A percentile compares a stretch with the other conserved stretches of the same genome.
Conservation (phyloP, 1,140 invertebrate genomes). For the Zaprionus davidi region DNA sequence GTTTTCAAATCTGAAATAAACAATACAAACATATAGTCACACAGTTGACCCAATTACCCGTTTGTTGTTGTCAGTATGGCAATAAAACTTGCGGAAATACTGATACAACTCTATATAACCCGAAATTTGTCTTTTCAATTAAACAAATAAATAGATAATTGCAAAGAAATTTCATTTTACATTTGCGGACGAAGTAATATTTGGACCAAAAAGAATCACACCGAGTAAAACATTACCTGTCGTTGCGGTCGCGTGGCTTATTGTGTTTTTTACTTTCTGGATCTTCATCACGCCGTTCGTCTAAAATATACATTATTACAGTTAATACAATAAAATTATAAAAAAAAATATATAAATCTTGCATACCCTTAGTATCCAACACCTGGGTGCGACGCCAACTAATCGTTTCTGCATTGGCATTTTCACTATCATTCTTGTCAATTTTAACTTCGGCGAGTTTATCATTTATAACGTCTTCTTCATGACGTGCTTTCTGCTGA, state of each 20-base stretch:
- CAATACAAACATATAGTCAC: neutral
- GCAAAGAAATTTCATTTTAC: neutral
- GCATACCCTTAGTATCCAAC: slow-evolving; percentile 37
- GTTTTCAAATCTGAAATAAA: slow-evolving; percentile 42
- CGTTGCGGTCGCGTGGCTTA: slow-evolving; percentile 53
- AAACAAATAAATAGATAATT: neutral
- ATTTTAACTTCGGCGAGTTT: slow-evolving; percentile 63
- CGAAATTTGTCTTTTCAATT: too few species aligned
- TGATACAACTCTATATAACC: too few species aligned
- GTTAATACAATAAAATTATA: neutral
- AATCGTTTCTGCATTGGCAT: slow-evolving; percentile 46
- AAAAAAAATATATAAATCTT: neutral
- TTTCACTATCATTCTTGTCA: slow-evolving; percentile 74
- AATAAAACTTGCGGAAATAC: too few species aligned
- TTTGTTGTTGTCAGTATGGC: neutral
- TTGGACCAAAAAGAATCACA: neutral
- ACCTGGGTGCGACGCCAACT: slow-evolving; percentile 62
- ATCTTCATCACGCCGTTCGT: slow-evolving; percentile 49
- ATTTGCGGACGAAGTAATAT: neutral
- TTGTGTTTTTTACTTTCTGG: slow-evolving; percentile 42
- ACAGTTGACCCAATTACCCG: too few species aligned
- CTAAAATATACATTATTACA: slow-evolving; percentile 26
- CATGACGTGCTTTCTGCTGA: slow-evolving; percentile 56
- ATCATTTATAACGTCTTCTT: slow-evolving; percentile 71
- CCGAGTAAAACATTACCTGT: slow-evolving; percentile 37